Evolutionary conservation across 2,888 invertebrate species (phyloP), one percentile per base, ranked within the genome.

Genomic region (Sisyra terminalis): DNA sequence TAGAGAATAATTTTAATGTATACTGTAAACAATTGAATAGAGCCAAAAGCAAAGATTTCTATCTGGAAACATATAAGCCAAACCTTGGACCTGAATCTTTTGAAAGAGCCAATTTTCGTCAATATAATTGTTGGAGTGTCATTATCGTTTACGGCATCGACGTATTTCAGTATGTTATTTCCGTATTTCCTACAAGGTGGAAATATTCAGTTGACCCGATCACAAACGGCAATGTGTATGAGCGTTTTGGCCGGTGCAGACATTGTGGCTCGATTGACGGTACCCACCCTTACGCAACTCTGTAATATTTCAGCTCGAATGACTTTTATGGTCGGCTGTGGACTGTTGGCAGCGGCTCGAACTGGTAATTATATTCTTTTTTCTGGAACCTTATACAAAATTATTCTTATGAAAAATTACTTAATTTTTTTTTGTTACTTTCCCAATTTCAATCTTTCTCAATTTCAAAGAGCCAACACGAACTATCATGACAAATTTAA

Each of bases 121-220:
- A 78, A 77, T 53, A 72, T 81, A 18, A 69, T 77, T 41, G 60
- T 78, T 31, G 81, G 80, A 32, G 67, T 78, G 44, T 74, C 76
- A 1, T 54, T 79, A 16, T 72, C 73, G 5, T 78, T 78, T 41
- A 74, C 78, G 6, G 75, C 78, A 1, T 72, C 76, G 39, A 71
- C 78, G 44, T 76, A 77, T 53, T 82, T 80, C 53, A 75, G 76
- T 46, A 73, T 81, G 67, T 60, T 81, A 30, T 78, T 69, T 50
- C 81, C 81, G 5, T 71, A 75, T 51, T 80, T 77, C 53, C 61
- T 82, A 29, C 71, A 73, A 63, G 71, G 70, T 60, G 46, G 44
- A 45, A 49, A 58, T 10, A 54, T 56, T 11, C 16, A 13, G 13
- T 54, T 71, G 9, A 57, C 59, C 6, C 59, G 64, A 43, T 58